These are phyloP conservation scores for Ciconia nigra DNA, from an alignment of 2,797 vertebrate genomes.

Conservation along the genomic window DNA sequence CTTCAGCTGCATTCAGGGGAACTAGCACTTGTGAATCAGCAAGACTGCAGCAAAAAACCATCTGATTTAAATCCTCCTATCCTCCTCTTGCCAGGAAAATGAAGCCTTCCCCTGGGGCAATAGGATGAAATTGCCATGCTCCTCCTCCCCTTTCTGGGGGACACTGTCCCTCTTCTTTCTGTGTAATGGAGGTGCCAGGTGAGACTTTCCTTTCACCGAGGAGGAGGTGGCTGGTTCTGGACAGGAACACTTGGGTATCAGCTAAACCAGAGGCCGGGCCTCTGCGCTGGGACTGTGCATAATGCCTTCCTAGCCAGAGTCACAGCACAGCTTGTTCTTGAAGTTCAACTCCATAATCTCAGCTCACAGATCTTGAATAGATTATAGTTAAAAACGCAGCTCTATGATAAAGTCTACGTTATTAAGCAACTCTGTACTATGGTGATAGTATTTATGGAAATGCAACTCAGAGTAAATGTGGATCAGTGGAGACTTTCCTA, in stretches of 20 bases:
- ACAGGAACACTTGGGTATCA: not conserved
- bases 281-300: accelerated
- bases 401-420: accelerated
- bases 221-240: not conserved
- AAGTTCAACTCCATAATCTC: not conserved
- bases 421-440: not conserved
- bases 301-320: not conserved
- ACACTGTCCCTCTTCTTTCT: too few species aligned
- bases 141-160: not conserved
- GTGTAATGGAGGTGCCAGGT: not conserved
- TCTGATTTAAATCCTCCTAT: not conserved
- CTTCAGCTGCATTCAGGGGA: not conserved
- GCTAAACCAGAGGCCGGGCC: not conserved
- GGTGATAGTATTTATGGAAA: not conserved
- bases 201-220: not conserved
- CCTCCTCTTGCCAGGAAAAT: not conserved
- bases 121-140: not conserved
- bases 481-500: not conserved
- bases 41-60: not conserved
- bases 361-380: accelerated
- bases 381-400: not conserved
- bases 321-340: not conserved
- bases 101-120: not conserved
- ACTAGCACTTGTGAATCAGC: not conserved
- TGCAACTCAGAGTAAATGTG: not conserved